Conservation (phyloP, 2,888 invertebrate species). For the Artemia sinica region DNA sequence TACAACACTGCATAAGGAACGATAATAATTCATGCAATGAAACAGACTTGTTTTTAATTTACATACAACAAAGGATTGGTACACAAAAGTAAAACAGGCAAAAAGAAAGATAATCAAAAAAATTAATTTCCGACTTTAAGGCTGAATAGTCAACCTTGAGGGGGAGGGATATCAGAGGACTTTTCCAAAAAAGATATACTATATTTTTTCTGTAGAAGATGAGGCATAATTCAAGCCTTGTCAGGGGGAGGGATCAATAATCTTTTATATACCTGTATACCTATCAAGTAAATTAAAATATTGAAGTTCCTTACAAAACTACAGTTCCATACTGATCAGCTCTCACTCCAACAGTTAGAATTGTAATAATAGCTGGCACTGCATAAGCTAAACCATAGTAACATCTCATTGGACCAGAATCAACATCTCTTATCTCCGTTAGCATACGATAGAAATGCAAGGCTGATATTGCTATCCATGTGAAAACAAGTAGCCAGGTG, state of each 20-base stretch:
- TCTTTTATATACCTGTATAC: slow-evolving; percentile 9
- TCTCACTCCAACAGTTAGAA: slow-evolving; percentile 73
- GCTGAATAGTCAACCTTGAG: too few species aligned
- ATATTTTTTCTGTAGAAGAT: too few species aligned
- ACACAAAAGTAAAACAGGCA: too few species aligned
- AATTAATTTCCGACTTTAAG: too few species aligned
- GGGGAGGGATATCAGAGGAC: too few species aligned
- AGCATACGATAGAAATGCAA: slow-evolving; percentile 82
- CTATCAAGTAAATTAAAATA: slow-evolving; percentile 18
- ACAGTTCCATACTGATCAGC: slow-evolving; percentile 89
- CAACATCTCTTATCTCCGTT: slow-evolving; percentile 86
- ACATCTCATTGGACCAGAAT: slow-evolving; percentile 79
- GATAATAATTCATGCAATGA: too few species aligned
- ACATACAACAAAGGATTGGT: too few species aligned
- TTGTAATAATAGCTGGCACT: slow-evolving; percentile 73
- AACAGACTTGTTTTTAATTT: too few species aligned
- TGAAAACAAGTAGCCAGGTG: slow-evolving; percentile 73
- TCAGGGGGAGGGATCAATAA: neutral
- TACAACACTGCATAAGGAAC: too few species aligned
- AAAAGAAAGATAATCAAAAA: too few species aligned
- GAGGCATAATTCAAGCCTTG: too few species aligned
- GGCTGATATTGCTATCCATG: slow-evolving; percentile 81
- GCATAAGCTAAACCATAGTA: slow-evolving; percentile 84
- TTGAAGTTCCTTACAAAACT: slow-evolving; percentile 54
- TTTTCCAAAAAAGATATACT: too few species aligned